These are phyloP conservation scores for Phataginus tricuspis DNA, from an alignment of 2,797 vertebrate species.

Conservation along the genomic window DNA sequence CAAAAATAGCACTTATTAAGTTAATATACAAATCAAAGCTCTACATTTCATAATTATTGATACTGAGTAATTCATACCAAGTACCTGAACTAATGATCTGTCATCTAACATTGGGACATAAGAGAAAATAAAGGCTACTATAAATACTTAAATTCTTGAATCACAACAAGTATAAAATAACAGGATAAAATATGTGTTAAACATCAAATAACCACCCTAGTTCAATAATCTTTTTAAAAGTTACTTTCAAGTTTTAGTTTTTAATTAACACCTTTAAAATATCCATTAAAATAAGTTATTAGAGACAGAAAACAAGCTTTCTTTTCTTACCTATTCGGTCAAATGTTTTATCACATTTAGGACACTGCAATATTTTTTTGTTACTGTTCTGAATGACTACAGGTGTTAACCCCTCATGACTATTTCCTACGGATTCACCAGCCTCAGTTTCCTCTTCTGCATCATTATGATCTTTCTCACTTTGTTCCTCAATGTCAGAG, in stretches of 20 bases:
- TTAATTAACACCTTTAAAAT: not conserved
- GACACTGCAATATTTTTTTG: constrained; percentile 95
- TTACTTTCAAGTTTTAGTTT: constrained; percentile 22
- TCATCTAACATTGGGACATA: not conserved
- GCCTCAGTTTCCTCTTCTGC: constrained; percentile 82
- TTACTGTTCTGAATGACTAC: constrained; percentile 91
- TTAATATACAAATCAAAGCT: not conserved
- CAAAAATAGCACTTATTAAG: constrained; percentile 29
- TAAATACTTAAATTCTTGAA: not conserved
- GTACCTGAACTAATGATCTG: constrained; percentile 1
- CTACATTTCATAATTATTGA: not conserved
- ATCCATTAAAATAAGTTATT: not conserved
- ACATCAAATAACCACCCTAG: not conserved
- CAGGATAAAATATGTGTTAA: not conserved
- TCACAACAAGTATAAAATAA: not conserved
- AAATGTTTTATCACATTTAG: constrained; percentile 97
- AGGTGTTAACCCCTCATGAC: constrained; percentile 93
- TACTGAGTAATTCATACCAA: not conserved
- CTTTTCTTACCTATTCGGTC: constrained; percentile 94
- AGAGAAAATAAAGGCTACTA: not conserved
- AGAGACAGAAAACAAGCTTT: not conserved
- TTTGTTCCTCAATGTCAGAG: constrained; percentile 83
- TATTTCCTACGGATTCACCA: constrained; percentile 83
- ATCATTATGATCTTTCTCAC: constrained; percentile 83
- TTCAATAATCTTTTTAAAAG: not conserved